Conservation (phyloP, 2,797 vertebrate genomes). For the Dromococcyx pavoninus region DNA sequence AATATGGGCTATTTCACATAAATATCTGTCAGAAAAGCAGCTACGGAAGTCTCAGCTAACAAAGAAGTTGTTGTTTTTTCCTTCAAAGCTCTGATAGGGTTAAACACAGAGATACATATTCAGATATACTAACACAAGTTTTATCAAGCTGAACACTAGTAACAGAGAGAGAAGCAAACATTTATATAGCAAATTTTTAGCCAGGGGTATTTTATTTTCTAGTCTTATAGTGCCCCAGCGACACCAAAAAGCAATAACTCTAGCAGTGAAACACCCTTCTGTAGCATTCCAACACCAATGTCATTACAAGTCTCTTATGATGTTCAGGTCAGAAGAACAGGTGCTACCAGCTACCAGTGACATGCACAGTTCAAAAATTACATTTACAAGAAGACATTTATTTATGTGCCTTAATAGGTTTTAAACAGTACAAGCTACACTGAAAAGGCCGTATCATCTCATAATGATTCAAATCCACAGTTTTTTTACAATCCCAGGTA, state of each 20-base stretch:
- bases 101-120: neutral
- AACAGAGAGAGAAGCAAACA: neutral
- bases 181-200: neutral
- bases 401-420: neutral
- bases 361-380: neutral
- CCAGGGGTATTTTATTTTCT: neutral
- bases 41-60: neutral
- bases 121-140: neutral
- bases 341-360: neutral
- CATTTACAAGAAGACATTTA: neutral
- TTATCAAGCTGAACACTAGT: neutral
- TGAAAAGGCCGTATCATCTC: neutral
- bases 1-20: neutral
- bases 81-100: neutral
- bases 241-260: neutral
- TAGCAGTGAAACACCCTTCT: neutral
- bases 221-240: neutral
- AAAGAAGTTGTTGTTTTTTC: neutral
- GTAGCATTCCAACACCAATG: neutral
- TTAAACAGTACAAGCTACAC: neutral
- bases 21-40: neutral
- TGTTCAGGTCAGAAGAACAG: neutral
- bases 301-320: neutral
- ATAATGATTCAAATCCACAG: neutral
- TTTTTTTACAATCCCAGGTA: neutral